Conservation (phyloP, 2,888 invertebrate genomes). For the Phrixothrix hirtus region DNA sequence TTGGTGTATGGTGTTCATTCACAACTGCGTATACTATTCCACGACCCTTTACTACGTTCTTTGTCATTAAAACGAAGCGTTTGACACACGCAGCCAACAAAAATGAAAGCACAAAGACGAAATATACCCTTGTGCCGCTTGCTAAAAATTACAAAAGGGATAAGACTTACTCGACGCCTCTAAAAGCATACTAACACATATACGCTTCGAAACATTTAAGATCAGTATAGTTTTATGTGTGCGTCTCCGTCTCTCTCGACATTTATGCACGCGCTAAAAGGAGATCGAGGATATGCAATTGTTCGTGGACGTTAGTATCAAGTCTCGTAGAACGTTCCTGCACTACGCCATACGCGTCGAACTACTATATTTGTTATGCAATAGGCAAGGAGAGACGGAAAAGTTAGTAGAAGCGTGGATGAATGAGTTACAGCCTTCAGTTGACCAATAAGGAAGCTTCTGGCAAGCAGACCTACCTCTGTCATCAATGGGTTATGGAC, state of each 20-base stretch:
- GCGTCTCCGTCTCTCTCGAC: conserved; percentile 25
- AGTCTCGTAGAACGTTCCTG: conserved; percentile 17
- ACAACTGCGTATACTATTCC: conserved; percentile 42
- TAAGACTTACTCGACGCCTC: conserved; percentile 41
- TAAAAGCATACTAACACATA: conserved; percentile 49
- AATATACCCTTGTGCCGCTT: conserved; percentile 36
- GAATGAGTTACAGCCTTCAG: conserved; percentile 50
- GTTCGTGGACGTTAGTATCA: conserved; percentile 25
- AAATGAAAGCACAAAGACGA: conserved; percentile 27
- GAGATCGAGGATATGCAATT: conserved; percentile 36
- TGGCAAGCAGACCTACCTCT: conserved; percentile 66
- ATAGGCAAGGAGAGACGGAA: conserved; percentile 37
- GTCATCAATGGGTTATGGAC: conserved; percentile 72
- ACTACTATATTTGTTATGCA: conserved; percentile 36
- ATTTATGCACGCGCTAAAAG: conserved; percentile 17
- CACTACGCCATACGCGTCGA: conserved; percentile 38
- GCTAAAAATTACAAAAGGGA: conserved; percentile 14
- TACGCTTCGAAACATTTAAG: conserved; percentile 37
- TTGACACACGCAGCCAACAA: conserved; percentile 17
- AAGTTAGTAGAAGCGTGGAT: conserved; percentile 44
- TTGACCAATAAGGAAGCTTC: conserved; percentile 66
- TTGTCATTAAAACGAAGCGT: conserved; percentile 28
- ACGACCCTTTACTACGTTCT: conserved; percentile 35
- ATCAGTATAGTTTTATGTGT: conserved; percentile 19
- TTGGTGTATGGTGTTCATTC: conserved; percentile 36